Conservation (phyloP, 2,888 invertebrate species). For the Capitulum mitella region DNA sequence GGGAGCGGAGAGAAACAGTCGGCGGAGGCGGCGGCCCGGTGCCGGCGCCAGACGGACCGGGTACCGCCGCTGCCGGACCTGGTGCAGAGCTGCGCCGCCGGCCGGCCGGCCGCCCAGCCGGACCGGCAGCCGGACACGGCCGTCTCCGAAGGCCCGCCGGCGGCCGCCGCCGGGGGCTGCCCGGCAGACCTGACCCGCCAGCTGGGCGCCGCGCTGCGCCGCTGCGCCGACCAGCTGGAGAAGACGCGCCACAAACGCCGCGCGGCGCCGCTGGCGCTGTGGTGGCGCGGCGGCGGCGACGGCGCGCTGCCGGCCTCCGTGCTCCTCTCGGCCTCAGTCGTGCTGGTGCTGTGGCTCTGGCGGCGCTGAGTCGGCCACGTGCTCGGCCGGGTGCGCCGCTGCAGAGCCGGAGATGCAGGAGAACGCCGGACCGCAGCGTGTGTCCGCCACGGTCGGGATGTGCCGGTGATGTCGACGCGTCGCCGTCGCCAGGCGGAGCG, state of each 20-base stretch:
- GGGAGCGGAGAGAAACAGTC: background rate
- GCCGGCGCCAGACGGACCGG: background rate
- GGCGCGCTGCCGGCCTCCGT: background rate
- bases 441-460: too few species aligned
- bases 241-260: slow-evolving; percentile 1
- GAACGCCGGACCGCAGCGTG: too few species aligned
- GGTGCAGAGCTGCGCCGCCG: background rate
- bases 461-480: too few species aligned
- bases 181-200: background rate
- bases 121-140: background rate
- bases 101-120: too few species aligned
- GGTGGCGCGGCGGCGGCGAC: background rate
- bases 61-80: slow-evolving; percentile 1
- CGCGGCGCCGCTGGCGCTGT: background rate
- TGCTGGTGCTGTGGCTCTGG: background rate
- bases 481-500: too few species aligned
- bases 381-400: too few species aligned
- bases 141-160: background rate
- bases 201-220: background rate
- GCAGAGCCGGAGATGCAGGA: too few species aligned
- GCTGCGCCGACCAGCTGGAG: slow-evolving; percentile 3
- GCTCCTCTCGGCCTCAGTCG: background rate
- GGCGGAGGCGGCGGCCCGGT: background rate
- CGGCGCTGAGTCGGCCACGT: background rate
- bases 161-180: background rate